These are phyloP conservation scores for Neocloeon triangulifer DNA, from an alignment of 1,140 invertebrate species.

Conservation along the genomic window DNA sequence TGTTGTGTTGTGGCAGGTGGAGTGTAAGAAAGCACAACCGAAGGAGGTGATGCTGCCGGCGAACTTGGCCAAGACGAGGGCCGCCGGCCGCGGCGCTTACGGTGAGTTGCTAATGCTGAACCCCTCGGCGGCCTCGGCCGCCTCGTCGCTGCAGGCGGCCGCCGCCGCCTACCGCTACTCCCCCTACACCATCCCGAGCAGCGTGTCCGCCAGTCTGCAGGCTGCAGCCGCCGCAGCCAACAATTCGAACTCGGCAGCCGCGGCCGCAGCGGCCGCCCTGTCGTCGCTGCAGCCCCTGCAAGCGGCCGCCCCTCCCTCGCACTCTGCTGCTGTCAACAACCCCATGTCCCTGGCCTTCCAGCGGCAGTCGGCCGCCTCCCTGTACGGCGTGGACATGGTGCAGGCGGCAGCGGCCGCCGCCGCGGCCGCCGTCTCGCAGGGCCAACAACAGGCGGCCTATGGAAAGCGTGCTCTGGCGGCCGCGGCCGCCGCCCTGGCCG, in stretches of 20 bases:
- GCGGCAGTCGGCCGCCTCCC: slow-evolving; percentile 1
- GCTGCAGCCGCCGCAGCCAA: slow-evolving; percentile 6
- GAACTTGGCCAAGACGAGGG: slow-evolving; percentile 78
- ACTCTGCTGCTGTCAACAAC: no score
- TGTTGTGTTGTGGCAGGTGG: slow-evolving; percentile 89
- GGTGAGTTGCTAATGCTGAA: slow-evolving; percentile 84
- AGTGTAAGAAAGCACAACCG: slow-evolving; percentile 98
- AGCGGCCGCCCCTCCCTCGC: no score
- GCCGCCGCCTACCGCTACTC: slow-evolving; percentile 21
- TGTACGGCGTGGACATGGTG: background rate
- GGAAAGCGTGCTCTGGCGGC: slow-evolving; percentile 20
- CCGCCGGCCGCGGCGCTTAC: slow-evolving; percentile 75
- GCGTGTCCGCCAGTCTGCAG: slow-evolving; percentile 5
- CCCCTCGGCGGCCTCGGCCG: slow-evolving; percentile 20
- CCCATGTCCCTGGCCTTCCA: background rate
- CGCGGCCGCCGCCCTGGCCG: slow-evolving; percentile 12
- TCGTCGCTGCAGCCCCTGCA: slow-evolving; percentile 5
- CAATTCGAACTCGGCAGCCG: slow-evolving; percentile 6
- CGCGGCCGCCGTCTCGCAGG: slow-evolving; percentile 12
- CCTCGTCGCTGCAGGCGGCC: slow-evolving; percentile 14
- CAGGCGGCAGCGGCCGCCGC: slow-evolving; percentile 11
- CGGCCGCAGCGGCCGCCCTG: slow-evolving; percentile 8
- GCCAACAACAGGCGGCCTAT: slow-evolving; percentile 11
- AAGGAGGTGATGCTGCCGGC: slow-evolving; percentile 98
- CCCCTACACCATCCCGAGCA: slow-evolving; percentile 27